phyloP scores from a whole-genome alignment of 2,797 vertebrate species.

The Euthynnus affinis region DNA sequence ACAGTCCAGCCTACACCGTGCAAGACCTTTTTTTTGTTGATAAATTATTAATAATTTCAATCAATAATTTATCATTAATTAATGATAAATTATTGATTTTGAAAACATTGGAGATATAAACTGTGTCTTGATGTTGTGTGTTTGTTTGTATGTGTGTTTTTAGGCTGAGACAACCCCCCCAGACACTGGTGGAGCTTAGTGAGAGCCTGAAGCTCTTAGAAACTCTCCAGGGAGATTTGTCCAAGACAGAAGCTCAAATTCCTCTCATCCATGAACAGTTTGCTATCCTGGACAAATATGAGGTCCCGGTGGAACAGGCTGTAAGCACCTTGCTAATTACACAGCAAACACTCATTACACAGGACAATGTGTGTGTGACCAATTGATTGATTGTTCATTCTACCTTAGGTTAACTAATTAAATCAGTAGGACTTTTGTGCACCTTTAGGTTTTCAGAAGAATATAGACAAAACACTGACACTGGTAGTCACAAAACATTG shows the following conservation, averaged over 20 bases:
- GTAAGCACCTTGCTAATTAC: constrained; percentile 76
- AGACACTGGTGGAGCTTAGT: constrained; percentile 64
- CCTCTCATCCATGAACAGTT: constrained; percentile 91
- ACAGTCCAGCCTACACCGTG: too few relatives aligned
- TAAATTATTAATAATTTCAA: too few relatives aligned
- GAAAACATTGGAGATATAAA: background rate
- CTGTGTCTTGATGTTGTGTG: background rate
- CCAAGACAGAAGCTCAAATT: constrained; percentile 87
- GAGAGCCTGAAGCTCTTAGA: constrained; percentile 86
- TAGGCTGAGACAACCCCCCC: constrained; percentile 62
- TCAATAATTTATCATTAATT: too few relatives aligned
- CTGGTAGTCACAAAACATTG: background rate
- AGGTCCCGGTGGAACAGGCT: constrained; percentile 84
- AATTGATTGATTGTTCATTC: background rate
- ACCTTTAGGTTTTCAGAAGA: background rate
- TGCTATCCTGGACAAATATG: constrained; percentile 91
- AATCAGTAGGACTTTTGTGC: background rate
- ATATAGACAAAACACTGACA: background rate
- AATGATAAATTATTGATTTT: background rate
- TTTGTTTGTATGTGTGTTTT: constrained; percentile 35
- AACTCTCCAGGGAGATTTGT: constrained; percentile 82
- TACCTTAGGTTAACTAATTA: background rate
- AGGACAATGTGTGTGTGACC: background rate
- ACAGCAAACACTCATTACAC: too few relatives aligned
- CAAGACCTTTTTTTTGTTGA: too few relatives aligned